Base-by-base conservation (phyloP, 2,113 vertebrate species). In the Mola mola region DNA sequence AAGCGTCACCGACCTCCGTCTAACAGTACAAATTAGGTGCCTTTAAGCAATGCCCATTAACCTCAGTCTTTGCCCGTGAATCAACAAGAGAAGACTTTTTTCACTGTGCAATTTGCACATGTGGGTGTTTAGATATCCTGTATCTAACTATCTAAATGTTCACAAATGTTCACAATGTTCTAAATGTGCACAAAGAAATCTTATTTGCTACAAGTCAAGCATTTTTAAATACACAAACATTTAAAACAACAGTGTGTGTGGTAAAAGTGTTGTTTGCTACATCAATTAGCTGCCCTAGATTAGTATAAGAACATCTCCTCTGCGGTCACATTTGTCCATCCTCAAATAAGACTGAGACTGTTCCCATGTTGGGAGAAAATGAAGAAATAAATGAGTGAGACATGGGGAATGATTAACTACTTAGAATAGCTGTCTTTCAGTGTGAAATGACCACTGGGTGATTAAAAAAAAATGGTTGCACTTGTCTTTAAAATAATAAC, bases 371-470 rank as follows among this genome's bases (percentile, higher is more conserved):
- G 19, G 72, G 36, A 55, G 63, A 83, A 83, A 72, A 79, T 80
- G 56, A 77, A 79, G 74, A 79, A 89, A 83, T 82, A 87, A 88
- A 82, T 70, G 82, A 87, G 58, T 72, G 49, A 76, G 70, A 55
- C 40, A 61, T 55, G 44, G 57, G 28, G 72, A 72, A 66, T 83
- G 85, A 85, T 88, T 85, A 83, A 78, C 67, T 75, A 79, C 51
- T 57, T 47, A 15, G 56, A 56, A 28, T 56, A 68, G 50, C 67
- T 40, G 65, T 65, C 56, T 51, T 10, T 9, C 37, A 47, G 34
- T 53, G n/a, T 49, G 44, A 77, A 72, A 65, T 46, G 40, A 47
- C n/a, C n/a, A n/a, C n/a, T n/a, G n/a, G n/a, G n/a, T 6, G 37
- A 40, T 67, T 78, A 17, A 61, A 29, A 50, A 72, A 61, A 51